Evolutionary conservation across 2,113 vertebrate genomes (phyloP).

Genomic region (Coturnix japonica): DNA sequence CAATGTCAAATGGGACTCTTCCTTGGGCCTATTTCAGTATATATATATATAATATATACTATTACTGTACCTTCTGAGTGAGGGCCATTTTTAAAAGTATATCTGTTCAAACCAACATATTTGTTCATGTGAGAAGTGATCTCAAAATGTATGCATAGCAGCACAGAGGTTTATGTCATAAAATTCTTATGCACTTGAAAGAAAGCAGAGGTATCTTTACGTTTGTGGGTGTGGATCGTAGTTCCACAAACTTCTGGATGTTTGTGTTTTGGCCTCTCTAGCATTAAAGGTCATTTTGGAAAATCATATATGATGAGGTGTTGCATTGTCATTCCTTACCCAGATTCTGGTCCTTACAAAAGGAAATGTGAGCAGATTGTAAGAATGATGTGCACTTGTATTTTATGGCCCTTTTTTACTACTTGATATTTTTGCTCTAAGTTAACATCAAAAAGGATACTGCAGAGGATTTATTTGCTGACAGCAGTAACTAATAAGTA

Average conservation of each 20-base stretch:
- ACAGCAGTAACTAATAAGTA: not conserved
- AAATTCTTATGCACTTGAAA: not conserved
- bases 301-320: not conserved
- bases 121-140: rapidly evolving
- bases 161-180: not conserved
- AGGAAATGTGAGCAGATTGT: not conserved
- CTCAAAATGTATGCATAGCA: rapidly evolving
- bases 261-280: not conserved
- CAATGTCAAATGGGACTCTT: not conserved
- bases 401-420: not conserved
- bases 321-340: not conserved
- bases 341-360: not conserved
- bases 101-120: not conserved
- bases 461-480: not conserved
- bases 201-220: not conserved
- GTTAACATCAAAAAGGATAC: not conserved
- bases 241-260: not conserved
- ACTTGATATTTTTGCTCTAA: not conserved
- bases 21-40: not conserved
- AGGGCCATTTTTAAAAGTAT: not conserved
- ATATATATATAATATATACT: not conserved
- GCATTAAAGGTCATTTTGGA: not conserved
- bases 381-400: not conserved
- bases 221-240: rapidly evolving
- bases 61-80: not conserved